Conservation (phyloP, 2,888 invertebrate species). For the Brachypterus glaber region DNA sequence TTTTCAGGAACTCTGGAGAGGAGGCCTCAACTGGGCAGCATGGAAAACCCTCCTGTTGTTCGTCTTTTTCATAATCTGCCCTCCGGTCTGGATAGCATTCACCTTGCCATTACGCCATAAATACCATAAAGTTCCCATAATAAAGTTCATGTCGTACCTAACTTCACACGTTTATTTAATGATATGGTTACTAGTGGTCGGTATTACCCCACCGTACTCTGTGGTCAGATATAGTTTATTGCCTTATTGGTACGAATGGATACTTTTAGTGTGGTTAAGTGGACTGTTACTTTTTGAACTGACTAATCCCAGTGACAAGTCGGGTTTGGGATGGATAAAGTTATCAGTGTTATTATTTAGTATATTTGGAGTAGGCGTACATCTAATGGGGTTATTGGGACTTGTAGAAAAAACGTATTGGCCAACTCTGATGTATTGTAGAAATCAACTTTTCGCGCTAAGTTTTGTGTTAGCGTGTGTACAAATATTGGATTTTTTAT, state of each 20-base stretch:
- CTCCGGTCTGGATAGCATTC: conserved; percentile 93
- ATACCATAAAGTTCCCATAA: conserved; percentile 96
- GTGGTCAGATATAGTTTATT: conserved; percentile 68
- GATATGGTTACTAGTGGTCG: conserved; percentile 81
- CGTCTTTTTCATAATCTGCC: conserved; percentile 84
- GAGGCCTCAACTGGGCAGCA: conserved; percentile 91
- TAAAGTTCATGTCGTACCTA: conserved; percentile 99
- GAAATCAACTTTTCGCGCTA: conserved; percentile 95
- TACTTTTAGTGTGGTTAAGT: conserved; percentile 87
- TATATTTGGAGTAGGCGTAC: conserved; percentile 83
- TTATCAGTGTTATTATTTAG: conserved; percentile 77
- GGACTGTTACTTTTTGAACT: conserved; percentile 92
- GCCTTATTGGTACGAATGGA: conserved; percentile 95
- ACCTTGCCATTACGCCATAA: conserved; percentile 91
- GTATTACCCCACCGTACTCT: conserved; percentile 79
- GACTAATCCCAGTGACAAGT: conserved; percentile 95
- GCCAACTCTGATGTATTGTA: conserved; percentile 83
- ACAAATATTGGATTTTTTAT: conserved; percentile 93
- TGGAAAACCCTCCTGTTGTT: conserved; percentile 91
- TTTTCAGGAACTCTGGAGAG: conserved; percentile 92
- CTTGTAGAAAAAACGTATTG: conserved; percentile 58
- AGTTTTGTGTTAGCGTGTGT: conserved; percentile 94
- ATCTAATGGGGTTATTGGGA: conserved; percentile 70
- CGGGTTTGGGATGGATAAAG: conserved; percentile 92
- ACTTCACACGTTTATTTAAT: conserved; percentile 98